Evolutionary conservation across 2,797 vertebrate species (phyloP), one percentile per base, ranked within the genome.

Genomic region (Siniperca undulata): DNA sequence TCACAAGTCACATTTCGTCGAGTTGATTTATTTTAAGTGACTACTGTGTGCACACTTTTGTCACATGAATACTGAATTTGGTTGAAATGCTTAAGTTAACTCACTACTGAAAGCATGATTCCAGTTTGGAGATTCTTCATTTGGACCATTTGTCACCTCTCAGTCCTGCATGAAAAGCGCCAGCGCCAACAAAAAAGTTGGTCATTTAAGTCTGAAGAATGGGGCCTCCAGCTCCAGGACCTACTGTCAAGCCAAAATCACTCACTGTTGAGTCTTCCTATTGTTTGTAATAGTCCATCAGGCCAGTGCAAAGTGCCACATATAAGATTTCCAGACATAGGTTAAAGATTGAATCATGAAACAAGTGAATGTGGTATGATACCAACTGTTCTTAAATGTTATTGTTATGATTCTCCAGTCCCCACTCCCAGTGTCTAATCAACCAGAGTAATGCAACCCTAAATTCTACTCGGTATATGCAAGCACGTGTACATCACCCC

Each of bases 261-360:
- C 2, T 19, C 1, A 30, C 0, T 1, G 10, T 30, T 22, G 3
- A 30, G n/a, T 52, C 9, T 60, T 36, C 2, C 0, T 34, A 7
- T 14, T 5, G 22, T 34, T n/a, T 42, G 6, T 53, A 48, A 75
- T 46, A 34, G 10, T 22, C 40, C 53, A 44, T 30, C 19, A 59
- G 42, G 5, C 12, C 24, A n/a, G 34, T 19, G 9, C 20, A 40
- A 38, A 73, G 9, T 22, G 19, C 17, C 16, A 70, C 14, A 58
- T 27, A 66, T 13, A 12, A 12, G 5, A 70, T n/a, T 22, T 19
- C 5, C n/a, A 27, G n/a, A 38, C 52, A 24, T 42, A 0, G 0
- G 7, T 7, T 34, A 34, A 44, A 2, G 16, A 24, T 12, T 1
- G 2, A 70, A 6, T 5, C 12, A 11, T 7, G 4, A 38, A 38